Evolutionary conservation across 2,113 vertebrate genomes (phyloP).

Genomic region (Mystacornis crossleyi): DNA sequence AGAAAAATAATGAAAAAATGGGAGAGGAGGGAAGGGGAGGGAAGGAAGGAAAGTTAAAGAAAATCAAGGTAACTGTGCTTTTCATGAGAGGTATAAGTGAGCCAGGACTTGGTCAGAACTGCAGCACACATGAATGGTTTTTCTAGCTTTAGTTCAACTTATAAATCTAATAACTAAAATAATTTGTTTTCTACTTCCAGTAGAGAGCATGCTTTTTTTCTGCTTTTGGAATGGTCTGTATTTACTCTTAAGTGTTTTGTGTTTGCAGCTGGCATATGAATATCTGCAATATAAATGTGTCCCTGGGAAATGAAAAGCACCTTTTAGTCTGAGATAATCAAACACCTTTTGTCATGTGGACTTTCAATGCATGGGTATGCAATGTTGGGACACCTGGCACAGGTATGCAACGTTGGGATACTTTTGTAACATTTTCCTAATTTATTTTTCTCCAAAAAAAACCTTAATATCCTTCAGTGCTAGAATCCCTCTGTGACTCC

Average conservation of each 20-base stretch:
- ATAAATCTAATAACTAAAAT: background rate
- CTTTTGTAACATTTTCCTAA: background rate
- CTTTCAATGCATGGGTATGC: background rate
- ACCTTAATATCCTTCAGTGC: background rate
- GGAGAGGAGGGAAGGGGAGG: background rate
- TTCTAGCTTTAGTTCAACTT: background rate
- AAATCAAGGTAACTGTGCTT: background rate
- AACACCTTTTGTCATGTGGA: background rate
- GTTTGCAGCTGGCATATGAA: background rate
- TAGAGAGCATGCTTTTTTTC: background rate
- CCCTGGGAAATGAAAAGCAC: background rate
- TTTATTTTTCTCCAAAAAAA: background rate
- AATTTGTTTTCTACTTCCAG: background rate
- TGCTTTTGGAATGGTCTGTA: background rate
- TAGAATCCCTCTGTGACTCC: background rate
- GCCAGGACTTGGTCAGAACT: background rate
- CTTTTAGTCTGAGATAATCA: background rate
- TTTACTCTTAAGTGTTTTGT: background rate
- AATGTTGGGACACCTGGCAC: background rate
- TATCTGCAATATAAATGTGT: background rate
- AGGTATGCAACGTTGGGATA: background rate
- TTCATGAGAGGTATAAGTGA: background rate
- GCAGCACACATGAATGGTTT: background rate
- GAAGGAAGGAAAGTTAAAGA: background rate
- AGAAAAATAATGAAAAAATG: background rate